These are phyloP conservation scores for Lethocerus indicus DNA, from an alignment of 1,140 invertebrate species.

Conservation along the genomic window DNA sequence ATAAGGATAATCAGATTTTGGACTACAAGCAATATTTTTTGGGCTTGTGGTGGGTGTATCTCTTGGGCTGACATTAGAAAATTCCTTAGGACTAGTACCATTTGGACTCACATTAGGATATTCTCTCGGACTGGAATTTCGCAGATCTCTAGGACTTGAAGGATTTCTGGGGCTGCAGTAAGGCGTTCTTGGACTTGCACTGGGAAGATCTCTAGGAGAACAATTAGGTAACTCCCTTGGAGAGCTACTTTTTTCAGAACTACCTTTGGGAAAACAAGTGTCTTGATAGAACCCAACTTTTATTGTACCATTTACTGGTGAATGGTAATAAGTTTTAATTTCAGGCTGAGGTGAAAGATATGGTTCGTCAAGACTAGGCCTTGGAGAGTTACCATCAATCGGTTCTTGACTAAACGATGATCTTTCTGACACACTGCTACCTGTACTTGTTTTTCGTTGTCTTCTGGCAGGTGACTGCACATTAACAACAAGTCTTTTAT, in stretches of 20 bases:
- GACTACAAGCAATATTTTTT: conserved; percentile 7
- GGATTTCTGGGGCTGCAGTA: conserved; percentile 16
- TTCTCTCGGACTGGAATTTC: conserved; percentile 2
- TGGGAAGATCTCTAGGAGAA: conserved; percentile 19
- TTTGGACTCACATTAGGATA: conserved; percentile 1
- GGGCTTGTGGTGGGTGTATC: not conserved
- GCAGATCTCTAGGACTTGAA: conserved; percentile 8
- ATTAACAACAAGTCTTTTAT: conserved; percentile 17
- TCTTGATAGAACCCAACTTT: conserved; percentile 64
- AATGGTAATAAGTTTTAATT: conserved; percentile 40
- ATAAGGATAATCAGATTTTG: conserved; percentile 1
- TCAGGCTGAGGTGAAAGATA: conserved; percentile 43
- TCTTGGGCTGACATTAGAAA: not conserved
- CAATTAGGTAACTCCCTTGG: conserved; percentile 19
- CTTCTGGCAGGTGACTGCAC: conserved; percentile 27
- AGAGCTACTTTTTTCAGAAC: conserved; percentile 47
- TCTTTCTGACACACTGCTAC: conserved; percentile 51
- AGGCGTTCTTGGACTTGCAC: conserved; percentile 15
- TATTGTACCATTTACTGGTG: conserved; percentile 48
- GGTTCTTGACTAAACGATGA: conserved; percentile 56
- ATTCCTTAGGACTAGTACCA: conserved; percentile 2
- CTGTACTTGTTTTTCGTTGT: conserved; percentile 45
- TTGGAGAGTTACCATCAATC: conserved; percentile 38
- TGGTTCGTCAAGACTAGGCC: conserved; percentile 39
- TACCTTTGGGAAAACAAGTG: conserved; percentile 44